Evolutionary conservation across 2,888 invertebrate species (phyloP).

Genomic region (Andrena bucephala): DNA sequence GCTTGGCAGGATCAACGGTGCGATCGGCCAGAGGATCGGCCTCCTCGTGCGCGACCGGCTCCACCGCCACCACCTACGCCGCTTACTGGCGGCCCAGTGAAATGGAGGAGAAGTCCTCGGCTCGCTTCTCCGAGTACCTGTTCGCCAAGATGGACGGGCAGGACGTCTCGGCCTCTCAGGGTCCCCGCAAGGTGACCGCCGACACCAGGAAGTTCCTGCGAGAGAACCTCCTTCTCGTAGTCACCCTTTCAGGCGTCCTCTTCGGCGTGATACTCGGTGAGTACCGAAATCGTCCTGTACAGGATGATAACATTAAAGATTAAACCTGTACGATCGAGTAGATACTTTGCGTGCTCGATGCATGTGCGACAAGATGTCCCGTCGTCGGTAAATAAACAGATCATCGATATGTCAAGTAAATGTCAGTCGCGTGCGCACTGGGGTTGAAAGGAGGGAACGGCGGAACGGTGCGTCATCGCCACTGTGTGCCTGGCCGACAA

Average conservation of each 20-base stretch:
- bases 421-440: conserved; percentile 31
- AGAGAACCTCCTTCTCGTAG: conserved; percentile 92
- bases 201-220: conserved; percentile 89
- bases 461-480: not conserved
- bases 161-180: conserved; percentile 86
- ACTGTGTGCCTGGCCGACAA: not conserved
- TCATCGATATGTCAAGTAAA: conserved; percentile 52
- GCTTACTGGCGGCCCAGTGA: conserved; percentile 78
- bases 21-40: conserved; percentile 69
- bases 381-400: conserved; percentile 1
- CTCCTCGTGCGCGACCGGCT: conserved; percentile 64
- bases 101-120: conserved; percentile 84
- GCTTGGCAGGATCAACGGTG: conserved; percentile 75
- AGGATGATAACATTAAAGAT: too few relatives aligned
- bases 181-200: conserved; percentile 89
- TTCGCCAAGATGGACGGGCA: conserved; percentile 91
- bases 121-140: conserved; percentile 91
- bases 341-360: not conserved
- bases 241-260: conserved; percentile 92
- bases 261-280: conserved; percentile 91
- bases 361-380: not conserved
- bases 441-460: not conserved
- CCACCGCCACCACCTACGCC: conserved; percentile 68
- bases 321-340: too few relatives aligned
- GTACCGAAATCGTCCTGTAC: conserved; percentile 57